Evolutionary conservation across 2,113 vertebrate genomes (phyloP).

Genomic region (Amphilophus citrinellus): DNA sequence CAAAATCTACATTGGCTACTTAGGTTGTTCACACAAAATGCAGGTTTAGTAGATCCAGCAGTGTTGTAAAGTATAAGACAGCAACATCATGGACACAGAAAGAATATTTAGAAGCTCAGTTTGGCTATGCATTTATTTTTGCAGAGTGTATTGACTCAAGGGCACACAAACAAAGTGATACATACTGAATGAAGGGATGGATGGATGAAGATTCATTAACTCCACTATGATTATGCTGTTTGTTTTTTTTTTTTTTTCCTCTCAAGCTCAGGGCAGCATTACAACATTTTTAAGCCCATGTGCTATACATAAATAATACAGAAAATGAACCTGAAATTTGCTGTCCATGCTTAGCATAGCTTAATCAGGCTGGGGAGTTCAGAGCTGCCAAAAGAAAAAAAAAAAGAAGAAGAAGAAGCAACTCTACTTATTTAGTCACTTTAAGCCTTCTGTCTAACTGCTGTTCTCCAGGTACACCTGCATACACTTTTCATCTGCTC

Average conservation of each 20-base stretch:
- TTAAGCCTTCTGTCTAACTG: constrained; percentile 43
- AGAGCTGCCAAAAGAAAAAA: constrained; percentile 7
- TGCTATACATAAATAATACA: constrained; percentile 38
- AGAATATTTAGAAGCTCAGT: neutral
- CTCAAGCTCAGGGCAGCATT: constrained; percentile 5
- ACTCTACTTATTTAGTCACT: constrained; percentile 53
- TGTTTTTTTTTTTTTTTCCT: constrained; percentile 26
- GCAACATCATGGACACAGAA: accelerated
- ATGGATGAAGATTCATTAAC: neutral
- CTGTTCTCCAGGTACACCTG: constrained; percentile 36
- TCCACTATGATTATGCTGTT: constrained; percentile 24
- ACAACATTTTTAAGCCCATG: constrained; percentile 8
- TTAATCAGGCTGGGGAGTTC: constrained; percentile 47
- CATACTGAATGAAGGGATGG: neutral
- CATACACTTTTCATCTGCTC: constrained; percentile 22
- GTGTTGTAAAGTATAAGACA: accelerated
- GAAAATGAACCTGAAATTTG: constrained; percentile 40
- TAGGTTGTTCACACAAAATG: constrained; percentile 28
- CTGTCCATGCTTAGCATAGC: constrained; percentile 36
- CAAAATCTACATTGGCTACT: constrained; percentile 58
- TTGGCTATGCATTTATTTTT: neutral
- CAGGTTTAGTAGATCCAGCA: neutral
- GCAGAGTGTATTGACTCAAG: neutral
- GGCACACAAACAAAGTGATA: accelerated
- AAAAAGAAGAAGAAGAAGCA: constrained; percentile 2